phyloP scores from a whole-genome alignment of 2,888 invertebrate genomes.

The Dolichomitus sp. region DNA sequence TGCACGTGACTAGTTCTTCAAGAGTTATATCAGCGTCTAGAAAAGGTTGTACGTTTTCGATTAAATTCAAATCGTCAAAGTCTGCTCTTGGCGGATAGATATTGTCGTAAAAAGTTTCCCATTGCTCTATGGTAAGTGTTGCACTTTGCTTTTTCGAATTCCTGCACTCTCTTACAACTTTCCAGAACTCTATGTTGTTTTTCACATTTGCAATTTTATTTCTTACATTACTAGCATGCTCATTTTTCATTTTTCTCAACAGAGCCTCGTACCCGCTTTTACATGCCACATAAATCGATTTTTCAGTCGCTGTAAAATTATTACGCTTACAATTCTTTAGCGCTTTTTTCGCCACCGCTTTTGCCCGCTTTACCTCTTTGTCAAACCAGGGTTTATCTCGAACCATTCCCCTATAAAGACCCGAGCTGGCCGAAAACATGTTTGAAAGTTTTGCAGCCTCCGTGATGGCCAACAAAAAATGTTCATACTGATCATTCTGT shows the following conservation, averaged over 20 bases:
- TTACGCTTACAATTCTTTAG: constrained; percentile 1
- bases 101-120: constrained; percentile 24
- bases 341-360: constrained; percentile 18
- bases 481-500: not conserved
- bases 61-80: not conserved
- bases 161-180: constrained; percentile 8
- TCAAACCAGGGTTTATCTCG: constrained; percentile 23
- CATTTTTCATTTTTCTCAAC: constrained; percentile 9
- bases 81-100: constrained; percentile 22
- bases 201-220: not conserved
- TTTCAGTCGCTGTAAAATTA: not conserved
- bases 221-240: not conserved
- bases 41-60: not conserved
- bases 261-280: not conserved
- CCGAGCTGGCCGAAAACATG: not conserved
- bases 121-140: constrained; percentile 10
- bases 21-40: constrained; percentile 15
- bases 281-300: not conserved
- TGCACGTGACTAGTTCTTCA: not conserved
- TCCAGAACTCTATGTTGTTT: constrained; percentile 10
- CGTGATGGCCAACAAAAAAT: not conserved
- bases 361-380: constrained; percentile 1
- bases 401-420: not conserved
- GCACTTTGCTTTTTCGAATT: not conserved
- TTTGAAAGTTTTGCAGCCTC: not conserved